A percentile compares a stretch with the other conserved stretches of the same genome.
Conservation (phyloP, 2,888 invertebrate species). For the Sepioteuthis lessoniana region DNA sequence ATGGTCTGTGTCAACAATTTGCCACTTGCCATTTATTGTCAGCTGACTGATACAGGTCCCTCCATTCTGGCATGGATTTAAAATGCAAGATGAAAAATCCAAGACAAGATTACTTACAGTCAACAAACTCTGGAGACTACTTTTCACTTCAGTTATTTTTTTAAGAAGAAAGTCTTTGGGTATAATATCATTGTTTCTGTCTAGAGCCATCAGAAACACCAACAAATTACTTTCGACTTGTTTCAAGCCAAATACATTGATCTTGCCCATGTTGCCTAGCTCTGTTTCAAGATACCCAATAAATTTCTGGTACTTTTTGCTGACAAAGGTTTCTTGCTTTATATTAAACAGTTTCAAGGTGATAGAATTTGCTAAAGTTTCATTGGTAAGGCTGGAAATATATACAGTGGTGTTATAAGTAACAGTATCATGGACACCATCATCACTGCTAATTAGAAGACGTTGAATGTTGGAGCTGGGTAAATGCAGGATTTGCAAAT, state of each 20-base stretch:
- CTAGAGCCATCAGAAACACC: conserved; percentile 77
- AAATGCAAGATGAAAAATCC: conserved; percentile 74
- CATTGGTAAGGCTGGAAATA: conserved; percentile 86
- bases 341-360: conserved; percentile 85
- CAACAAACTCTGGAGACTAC: conserved; percentile 56
- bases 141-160: conserved; percentile 54
- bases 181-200: conserved; percentile 77
- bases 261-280: conserved; percentile 75
- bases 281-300: conserved; percentile 83
- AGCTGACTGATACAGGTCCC: conserved; percentile 73
- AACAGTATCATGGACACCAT: conserved; percentile 88
- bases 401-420: conserved; percentile 89
- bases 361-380: conserved; percentile 87
- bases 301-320: conserved; percentile 84
- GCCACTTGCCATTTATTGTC: conserved; percentile 52
- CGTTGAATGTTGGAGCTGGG: conserved; percentile 72
- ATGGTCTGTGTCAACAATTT: neutral
- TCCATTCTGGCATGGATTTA: conserved; percentile 79
- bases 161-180: conserved; percentile 70
- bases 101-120: conserved; percentile 58
- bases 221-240: conserved; percentile 56
- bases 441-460: conserved; percentile 88
- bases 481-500: conserved; percentile 81
- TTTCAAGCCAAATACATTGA: conserved; percentile 55
- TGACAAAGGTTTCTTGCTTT: conserved; percentile 85